Base-by-base conservation (phyloP, 2,888 invertebrate genomes). In the Pandemis corylana region DNA sequence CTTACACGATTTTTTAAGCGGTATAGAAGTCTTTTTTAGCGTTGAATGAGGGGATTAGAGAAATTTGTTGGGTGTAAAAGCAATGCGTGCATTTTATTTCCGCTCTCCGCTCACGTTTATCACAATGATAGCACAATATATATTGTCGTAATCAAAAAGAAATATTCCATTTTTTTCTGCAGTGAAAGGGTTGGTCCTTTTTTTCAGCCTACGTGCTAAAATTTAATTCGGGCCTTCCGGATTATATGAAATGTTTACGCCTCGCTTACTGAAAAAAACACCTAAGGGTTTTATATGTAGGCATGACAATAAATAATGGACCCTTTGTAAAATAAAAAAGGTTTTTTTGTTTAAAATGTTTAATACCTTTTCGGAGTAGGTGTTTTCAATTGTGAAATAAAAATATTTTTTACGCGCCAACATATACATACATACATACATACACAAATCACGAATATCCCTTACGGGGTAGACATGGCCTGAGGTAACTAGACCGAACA, bases 111-210 rank as follows among this genome's bases (percentile, higher is more conserved):
- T 36, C 72, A 53, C 12, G 36, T 67, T 85, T 82, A 76, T 66
- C 75, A 74, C 88, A 76, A 78, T 77, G 84, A 89, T 90, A 89
- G 87, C 86, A 88, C 89, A 90, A 90, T 92, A 92, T 92, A 91
- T 93, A 94, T 93, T 93, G 93, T 93, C 93, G 92, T 94, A 94
- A 94, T 94, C 92, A 94, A 94, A 94, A 94, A 93, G 93, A 94
- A 92, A 94, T 94, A 94, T 93, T 90, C 92, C 84, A 92, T 91
- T 93, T 92, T 93, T 89, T 87, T 84, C 87, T 81, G 78, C 68
- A 70, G 81, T 84, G 84, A 83, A 91, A 91, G 90, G 93, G 92
- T 87, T 89, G 88, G 90, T 86, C 87, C 89, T 86, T 86, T 90
- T 89, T 89, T 87, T 85, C 87, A 83, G 85, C 84, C 86, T 87